Percentiles rank a stretch among this genome's conserved stretches.
These are phyloP conservation scores for Eristalinus sepulchralis DNA, from an alignment of 2,888 invertebrate species.

Conservation along the genomic window DNA sequence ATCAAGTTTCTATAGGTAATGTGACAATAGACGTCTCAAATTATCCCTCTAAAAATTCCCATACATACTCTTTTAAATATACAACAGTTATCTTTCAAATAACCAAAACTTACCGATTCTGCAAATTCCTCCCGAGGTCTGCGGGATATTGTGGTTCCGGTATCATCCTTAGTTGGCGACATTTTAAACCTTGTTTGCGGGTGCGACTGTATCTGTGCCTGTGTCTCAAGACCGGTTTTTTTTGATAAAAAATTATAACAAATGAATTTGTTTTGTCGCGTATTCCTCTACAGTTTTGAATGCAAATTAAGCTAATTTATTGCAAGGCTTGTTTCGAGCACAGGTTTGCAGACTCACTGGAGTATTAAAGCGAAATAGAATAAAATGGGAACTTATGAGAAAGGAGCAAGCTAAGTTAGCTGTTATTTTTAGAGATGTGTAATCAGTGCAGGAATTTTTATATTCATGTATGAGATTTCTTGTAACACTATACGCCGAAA, in stretches of 20 bases:
- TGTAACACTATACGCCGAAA: conserved; percentile 12
- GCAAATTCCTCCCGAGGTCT: conserved; percentile 79
- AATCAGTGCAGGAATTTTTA: conserved; percentile 52
- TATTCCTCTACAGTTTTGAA: conserved; percentile 45
- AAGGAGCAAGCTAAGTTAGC: conserved; percentile 40
- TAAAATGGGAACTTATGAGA: conserved; percentile 16
- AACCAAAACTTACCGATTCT: conserved; percentile 76
- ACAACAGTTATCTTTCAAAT: neutral
- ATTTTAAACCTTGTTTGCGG: conserved; percentile 56
- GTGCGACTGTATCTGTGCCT: neutral
- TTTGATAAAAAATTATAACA: conserved; percentile 43
- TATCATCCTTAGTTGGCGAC: conserved; percentile 79
- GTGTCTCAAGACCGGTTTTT: conserved; percentile 55
- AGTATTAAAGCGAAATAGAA: too few species aligned
- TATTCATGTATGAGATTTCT: conserved; percentile 1
- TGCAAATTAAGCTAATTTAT: conserved; percentile 67
- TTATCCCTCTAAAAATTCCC: neutral
- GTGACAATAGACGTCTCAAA: neutral
- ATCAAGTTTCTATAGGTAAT: neutral
- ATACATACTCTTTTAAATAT: neutral
- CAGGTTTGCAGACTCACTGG: conserved; percentile 7
- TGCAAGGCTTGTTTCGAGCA: conserved; percentile 32
- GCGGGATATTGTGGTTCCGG: conserved; percentile 76
- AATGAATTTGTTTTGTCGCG: conserved; percentile 42
- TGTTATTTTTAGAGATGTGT: conserved; percentile 65